Percentiles rank a stretch among this genome's conserved stretches.
These are phyloP conservation scores for Sphyrna mokarran DNA, from an alignment of 2,113 vertebrate genomes.

Conservation along the genomic window DNA sequence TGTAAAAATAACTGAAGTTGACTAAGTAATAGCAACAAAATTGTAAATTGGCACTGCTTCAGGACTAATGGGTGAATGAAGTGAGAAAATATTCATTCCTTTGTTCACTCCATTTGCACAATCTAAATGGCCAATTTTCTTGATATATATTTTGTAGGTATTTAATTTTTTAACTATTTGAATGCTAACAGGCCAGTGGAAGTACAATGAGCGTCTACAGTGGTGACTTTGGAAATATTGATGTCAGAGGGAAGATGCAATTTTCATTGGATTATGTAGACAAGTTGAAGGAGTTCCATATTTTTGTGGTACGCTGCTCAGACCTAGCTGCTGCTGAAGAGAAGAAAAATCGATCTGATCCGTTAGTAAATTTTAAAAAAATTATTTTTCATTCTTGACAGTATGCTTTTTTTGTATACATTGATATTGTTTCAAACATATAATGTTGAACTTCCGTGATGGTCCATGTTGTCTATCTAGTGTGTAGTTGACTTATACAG, in stretches of 20 bases:
- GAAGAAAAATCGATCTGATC: slow-evolving; percentile 80
- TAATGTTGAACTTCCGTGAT: background rate
- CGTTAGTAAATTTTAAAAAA: slow-evolving; percentile 64
- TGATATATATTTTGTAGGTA: background rate
- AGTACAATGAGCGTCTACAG: slow-evolving; percentile 77
- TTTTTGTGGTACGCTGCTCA: slow-evolving; percentile 83
- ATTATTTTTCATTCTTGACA: background rate
- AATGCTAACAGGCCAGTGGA: slow-evolving; percentile 64
- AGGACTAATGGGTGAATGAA: background rate
- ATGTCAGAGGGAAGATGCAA: slow-evolving; percentile 78
- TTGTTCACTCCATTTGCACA: background rate
- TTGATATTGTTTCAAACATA: background rate
- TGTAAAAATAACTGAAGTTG: background rate
- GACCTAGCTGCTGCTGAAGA: slow-evolving; percentile 73
- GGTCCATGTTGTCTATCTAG: background rate
- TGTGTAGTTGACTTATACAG: background rate
- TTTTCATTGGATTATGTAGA: slow-evolving; percentile 83
- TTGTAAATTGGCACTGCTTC: background rate
- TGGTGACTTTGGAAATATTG: slow-evolving; percentile 69
- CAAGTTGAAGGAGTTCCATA: slow-evolving; percentile 75
- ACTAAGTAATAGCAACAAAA: slow-evolving; percentile 9
- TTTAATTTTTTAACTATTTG: slow-evolving; percentile 29
- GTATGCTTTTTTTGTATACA: background rate
- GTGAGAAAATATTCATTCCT: background rate
- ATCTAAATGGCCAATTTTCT: background rate